Base-by-base conservation (phyloP, 2,797 vertebrate species). In the Poeciliopsis infans region DNA sequence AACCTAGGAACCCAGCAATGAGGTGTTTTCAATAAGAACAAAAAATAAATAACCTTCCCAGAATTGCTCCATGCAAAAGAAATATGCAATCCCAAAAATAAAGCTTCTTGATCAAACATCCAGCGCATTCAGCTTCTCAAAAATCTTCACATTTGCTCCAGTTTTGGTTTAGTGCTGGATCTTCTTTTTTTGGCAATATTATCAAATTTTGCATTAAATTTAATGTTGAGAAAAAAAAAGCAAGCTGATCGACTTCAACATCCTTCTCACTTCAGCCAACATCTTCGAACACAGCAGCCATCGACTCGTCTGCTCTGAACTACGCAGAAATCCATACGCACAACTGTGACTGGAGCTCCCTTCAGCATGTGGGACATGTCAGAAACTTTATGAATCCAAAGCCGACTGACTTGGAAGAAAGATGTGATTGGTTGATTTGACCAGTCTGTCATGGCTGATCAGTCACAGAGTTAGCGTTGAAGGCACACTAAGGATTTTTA, bases 281-380 rank as follows among this genome's bases (percentile, higher is more conserved):
- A 3, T 64, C 2, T 25, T 71, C 45, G 69, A n/a, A 12, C 28
- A 33, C 7, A 18, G 5, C 33, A 33, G 28, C 59, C 76, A 51
- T 55, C 49, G 57, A 33, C 45, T 68, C 25, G n/a, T 57, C n/a
- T 74, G 33, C 47, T 75, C 47, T 41, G 64, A 46, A 46, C 31
- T 41, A 43, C 20, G 13, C 75, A 23, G 83, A 61, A 82, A 79
- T 66, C 7, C 33, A 39, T 23, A 11, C 33, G 3, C 33, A 39
- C 15, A 39, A 66, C 36, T 10, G 18, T 66, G 61, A 66, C 36
- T 41, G 33, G 7, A 66, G 36, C 33, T 53, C 51, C 51, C 51
- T 23, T 53, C 51, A 53, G 7, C 51, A 53, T 53, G 33, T 41
- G 18, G 8, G 31, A 68, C 64, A 39, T 68, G 64, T 68, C 15